Evolutionary conservation across 2,797 vertebrate genomes (phyloP).

Genomic region (Chromobotia macracanthus): DNA sequence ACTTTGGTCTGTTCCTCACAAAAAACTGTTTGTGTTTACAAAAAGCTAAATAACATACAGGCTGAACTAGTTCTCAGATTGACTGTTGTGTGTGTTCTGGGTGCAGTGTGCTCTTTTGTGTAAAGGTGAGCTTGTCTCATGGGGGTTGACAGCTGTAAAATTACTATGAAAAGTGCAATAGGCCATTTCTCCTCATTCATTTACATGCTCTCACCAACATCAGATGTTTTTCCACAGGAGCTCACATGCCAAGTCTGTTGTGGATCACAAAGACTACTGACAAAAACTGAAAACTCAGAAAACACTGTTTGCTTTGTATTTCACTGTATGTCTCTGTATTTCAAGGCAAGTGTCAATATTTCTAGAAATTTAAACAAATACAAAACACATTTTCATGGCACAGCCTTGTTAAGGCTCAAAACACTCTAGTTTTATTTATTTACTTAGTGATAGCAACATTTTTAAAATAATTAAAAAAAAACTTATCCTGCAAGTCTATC

Average conservation of each 20-base stretch:
- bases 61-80: background rate
- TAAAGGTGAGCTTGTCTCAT: constrained; percentile 81
- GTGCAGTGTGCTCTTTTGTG: constrained; percentile 68
- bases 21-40: too few relatives aligned
- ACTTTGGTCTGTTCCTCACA: too few relatives aligned
- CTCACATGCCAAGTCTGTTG: constrained; percentile 31
- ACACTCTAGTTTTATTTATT: too few relatives aligned
- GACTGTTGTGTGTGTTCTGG: constrained; percentile 59
- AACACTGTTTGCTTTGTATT: background rate
- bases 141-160: constrained; percentile 81
- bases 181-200: constrained; percentile 78
- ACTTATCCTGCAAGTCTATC: too few relatives aligned
- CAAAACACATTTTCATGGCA: too few relatives aligned
- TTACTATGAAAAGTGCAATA: constrained; percentile 77
- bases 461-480: too few relatives aligned
- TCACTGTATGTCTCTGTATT: background rate
- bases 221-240: constrained; percentile 18
- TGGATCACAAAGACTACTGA: constrained; percentile 30
- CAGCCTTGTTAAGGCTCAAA: too few relatives aligned
- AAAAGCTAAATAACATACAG: background rate
- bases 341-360: too few relatives aligned
- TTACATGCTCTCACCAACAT: constrained; percentile 66
- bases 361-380: too few relatives aligned
- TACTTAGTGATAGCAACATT: too few relatives aligned
- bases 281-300: background rate